These are phyloP conservation scores for Callinectes sapidus DNA, from an alignment of 2,888 invertebrate species.

Conservation along the genomic window DNA sequence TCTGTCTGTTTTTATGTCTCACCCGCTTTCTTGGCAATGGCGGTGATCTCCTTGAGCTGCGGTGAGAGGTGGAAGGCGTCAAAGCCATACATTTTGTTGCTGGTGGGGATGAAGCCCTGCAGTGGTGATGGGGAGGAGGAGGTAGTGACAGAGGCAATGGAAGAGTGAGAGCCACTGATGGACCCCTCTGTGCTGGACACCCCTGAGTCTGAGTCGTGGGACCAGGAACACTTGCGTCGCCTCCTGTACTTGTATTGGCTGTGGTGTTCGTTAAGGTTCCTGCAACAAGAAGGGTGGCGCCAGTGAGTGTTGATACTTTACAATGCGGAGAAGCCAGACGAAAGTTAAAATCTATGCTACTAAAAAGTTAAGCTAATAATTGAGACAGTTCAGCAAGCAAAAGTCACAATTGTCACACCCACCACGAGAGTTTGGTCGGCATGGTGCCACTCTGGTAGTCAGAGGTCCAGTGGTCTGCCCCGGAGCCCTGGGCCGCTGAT, in stretches of 20 bases:
- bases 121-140: constrained; percentile 50
- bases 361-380: background rate
- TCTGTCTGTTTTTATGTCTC: background rate
- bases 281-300: background rate
- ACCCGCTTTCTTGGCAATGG: constrained; percentile 70
- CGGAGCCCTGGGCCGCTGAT: background rate
- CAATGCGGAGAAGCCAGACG: background rate
- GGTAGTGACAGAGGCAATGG: constrained; percentile 61
- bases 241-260: constrained; percentile 76
- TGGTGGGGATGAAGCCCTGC: constrained; percentile 44
- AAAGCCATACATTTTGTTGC: constrained; percentile 38
- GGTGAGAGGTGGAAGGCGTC: constrained; percentile 58
- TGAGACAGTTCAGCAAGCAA: background rate
- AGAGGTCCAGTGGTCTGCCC: constrained; percentile 9
- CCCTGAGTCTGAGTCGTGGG: constrained; percentile 77
- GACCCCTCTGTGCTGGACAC: constrained; percentile 75
- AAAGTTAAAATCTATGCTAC: background rate
- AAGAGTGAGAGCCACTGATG: constrained; percentile 74
- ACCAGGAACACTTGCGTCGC: constrained; percentile 85
- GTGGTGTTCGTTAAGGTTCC: constrained; percentile 68
- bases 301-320: background rate
- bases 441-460: constrained; percentile 29
- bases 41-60: constrained; percentile 64
- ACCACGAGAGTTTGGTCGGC: constrained; percentile 21
- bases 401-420: constrained; percentile 3